Evolutionary conservation across 1,140 invertebrate species (phyloP).

Genomic region (Phthorimaea operculella): DNA sequence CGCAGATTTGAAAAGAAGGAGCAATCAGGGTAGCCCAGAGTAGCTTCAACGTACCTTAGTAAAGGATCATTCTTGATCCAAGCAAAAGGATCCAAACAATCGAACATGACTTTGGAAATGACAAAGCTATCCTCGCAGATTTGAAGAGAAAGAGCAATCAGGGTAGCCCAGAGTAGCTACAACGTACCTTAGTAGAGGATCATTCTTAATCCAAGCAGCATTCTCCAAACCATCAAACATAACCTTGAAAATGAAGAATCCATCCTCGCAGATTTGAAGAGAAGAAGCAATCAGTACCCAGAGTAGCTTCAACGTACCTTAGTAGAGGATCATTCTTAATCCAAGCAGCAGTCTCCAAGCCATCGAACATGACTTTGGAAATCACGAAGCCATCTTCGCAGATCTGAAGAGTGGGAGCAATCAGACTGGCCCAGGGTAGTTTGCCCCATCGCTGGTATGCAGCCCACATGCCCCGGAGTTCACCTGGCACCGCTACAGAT

Average conservation of each 20-base stretch:
- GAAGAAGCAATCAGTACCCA: constrained; percentile 87
- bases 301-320: constrained; percentile 73
- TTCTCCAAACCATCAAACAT: constrained; percentile 70
- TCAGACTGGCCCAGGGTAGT: constrained; percentile 84
- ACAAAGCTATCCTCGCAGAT: constrained; percentile 81
- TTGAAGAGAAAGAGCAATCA: constrained; percentile 81
- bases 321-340: constrained; percentile 73
- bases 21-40: constrained; percentile 84
- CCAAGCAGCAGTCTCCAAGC: constrained; percentile 64
- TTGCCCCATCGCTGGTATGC: constrained; percentile 85
- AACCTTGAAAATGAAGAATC: constrained; percentile 76
- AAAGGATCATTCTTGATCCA: constrained; percentile 71
- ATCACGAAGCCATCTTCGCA: constrained; percentile 81
- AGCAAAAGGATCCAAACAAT: constrained; percentile 65
- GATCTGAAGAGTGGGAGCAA: constrained; percentile 80
- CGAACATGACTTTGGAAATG: constrained; percentile 75
- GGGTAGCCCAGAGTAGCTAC: constrained; percentile 81
- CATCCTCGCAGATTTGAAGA: constrained; percentile 79
- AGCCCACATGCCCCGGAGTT: constrained; percentile 88
- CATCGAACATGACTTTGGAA: constrained; percentile 73
- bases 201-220: constrained; percentile 68
- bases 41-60: constrained; percentile 74
- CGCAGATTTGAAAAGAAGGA: constrained; percentile 81
- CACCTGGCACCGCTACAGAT: constrained; percentile 89
- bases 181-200: constrained; percentile 72